Percentiles rank a stretch among this genome's conserved stretches.
These are phyloP conservation scores for chimpanzee (Pan troglodytes) DNA, from an alignment of 2,113 vertebrate genomes.

Conservation along the genomic window NHGRI_mPanTro3-v2.1_pri NC_072398.2:63921501-63922000, in stretches of 20 bases:
- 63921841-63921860: neutral
- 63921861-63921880: neutral
- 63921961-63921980: constrained; percentile 15
- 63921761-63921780: neutral
- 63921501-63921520: neutral
- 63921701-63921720: neutral
- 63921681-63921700: neutral
- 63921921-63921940: neutral
- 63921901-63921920: neutral
- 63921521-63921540: neutral
- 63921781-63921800: neutral
- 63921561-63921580: neutral
- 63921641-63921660: neutral
- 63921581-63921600: neutral
- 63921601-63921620: neutral
- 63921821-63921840: neutral
- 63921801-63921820: neutral
- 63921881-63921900: neutral
- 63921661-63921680: neutral
- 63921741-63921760: neutral
- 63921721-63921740: neutral
- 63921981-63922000: constrained; percentile 17
- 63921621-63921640: neutral
- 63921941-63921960: neutral
- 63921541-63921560: neutral